These are phyloP conservation scores for Athalia rosae DNA, from an alignment of 2,888 invertebrate genomes.

Conservation along the genomic window DNA sequence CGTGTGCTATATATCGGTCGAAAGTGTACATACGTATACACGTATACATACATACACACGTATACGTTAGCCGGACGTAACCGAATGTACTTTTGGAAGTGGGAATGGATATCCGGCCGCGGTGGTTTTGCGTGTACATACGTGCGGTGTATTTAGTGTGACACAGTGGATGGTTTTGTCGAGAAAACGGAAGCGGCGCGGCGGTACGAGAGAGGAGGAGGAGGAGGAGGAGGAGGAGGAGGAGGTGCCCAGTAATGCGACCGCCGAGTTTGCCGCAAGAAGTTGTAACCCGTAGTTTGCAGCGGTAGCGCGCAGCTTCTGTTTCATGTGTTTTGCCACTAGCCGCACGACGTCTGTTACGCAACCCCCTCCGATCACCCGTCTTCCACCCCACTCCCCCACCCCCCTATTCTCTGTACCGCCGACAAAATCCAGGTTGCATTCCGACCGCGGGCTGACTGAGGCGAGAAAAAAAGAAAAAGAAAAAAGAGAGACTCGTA, in stretches of 20 bases:
- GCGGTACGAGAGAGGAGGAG: too few relatives aligned
- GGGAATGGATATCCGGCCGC: too few relatives aligned
- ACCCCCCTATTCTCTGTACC: background rate
- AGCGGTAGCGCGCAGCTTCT: constrained; percentile 43
- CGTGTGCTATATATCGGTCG: constrained; percentile 19
- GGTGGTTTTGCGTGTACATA: constrained; percentile 11
- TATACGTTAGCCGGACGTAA: background rate
- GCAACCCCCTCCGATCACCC: constrained; percentile 31
- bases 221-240: too few relatives aligned
- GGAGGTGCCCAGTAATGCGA: constrained; percentile 67
- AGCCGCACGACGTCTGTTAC: constrained; percentile 23
- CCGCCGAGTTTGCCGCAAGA: constrained; percentile 61
- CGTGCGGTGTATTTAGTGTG: constrained; percentile 60
- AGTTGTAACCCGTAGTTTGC: constrained; percentile 55
- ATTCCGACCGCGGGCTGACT: too few relatives aligned
- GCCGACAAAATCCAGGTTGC: too few relatives aligned
- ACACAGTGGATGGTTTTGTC: constrained; percentile 62
- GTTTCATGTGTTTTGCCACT: constrained; percentile 59
- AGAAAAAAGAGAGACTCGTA: too few relatives aligned
- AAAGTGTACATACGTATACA: too few relatives aligned
- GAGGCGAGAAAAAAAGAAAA: too few relatives aligned
- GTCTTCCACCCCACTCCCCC: background rate
- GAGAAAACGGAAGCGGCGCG: constrained; percentile 36
- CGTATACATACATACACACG: too few relatives aligned
- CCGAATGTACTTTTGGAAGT: too few relatives aligned